Evolutionary conservation across 2,888 invertebrate species (phyloP), one percentile per base, ranked within the genome.

Genomic region (Campaea margaritaria): DNA sequence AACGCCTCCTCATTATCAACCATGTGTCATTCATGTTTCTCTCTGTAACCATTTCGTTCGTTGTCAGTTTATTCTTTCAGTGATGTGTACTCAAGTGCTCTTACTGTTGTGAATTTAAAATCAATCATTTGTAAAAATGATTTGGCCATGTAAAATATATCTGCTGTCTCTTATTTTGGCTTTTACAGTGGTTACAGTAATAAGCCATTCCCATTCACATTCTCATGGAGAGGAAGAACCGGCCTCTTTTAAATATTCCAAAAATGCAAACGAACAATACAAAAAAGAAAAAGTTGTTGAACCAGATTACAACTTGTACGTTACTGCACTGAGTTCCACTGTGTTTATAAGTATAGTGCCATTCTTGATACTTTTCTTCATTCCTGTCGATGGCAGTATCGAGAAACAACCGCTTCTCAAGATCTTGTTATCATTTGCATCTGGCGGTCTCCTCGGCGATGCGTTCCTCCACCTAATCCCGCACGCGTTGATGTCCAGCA

Each of bases 381-480:
- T 99, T 73, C 99, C 99, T 0, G 93, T 99, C 55, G 97, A 99
- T 77, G 97, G 96, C 66, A 95, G 95, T 28, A 94, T 95, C 55
- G 96, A 96, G 75, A 96, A 97, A 83, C 95, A 97, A 83, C 96
- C 98, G 0, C 90, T 98, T 39, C 91, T 99, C 8, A 99, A 99
- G 90, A 94, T 99, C 61, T 93, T 99, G 47, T 87, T 99, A 45
- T 97, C 98, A 13, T 99, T 99, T 88, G 99, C 98, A 0, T 98
- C 98, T 0, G 98, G 99, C 43, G 98, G 99, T 45, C 93, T 99
- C 12, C 93, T 99, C 0, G 99, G 99, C 8, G 99, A 99, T 93
- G 99, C 99, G 0, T 99, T 99, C 86, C 93, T 99, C 7, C 99
- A 99, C 91, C 93, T 99, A 66, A 99, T 99, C 79, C 99, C 99